Evolutionary conservation across 2,888 invertebrate genomes (phyloP), one percentile per base, ranked within the genome.

Genomic region (Barypeithes pellucidus): DNA sequence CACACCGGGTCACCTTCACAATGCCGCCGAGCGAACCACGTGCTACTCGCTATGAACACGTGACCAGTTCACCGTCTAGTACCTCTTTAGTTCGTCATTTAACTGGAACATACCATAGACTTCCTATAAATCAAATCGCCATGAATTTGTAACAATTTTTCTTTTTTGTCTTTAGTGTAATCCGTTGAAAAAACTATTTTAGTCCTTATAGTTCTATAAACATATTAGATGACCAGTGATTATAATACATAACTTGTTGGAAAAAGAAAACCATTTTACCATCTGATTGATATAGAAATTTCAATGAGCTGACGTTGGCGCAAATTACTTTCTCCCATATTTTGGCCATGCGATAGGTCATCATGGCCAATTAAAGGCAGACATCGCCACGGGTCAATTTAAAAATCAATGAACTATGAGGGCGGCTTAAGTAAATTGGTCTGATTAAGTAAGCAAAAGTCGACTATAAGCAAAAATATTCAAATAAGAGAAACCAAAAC

Each of bases 1-100:
- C 63, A 75, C 60, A 82, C 84, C 83, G 80, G 84, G 84, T 84
- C 83, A 85, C 84, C 85, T 85, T 85, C 84, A 84, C 85, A 85
- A 85, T 85, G 85, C 84, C 84, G 83, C 67, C 75, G 70, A 16
- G 77, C 80, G 39, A 67, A 67, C 79, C 82, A 82, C 82, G 82
- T 81, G 82, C 80, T 81, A 77, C 80, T 78, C 78, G 75, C 76
- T 80, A 77, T 80, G 77, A 80, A 79, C 82, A 83, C 81, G 82
- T 82, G 82, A 70, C 54, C 65, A 20, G 54, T 20, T 33, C 33
- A 80, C 78, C 67, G 72, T 72, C 72, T 72, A 63, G 62, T 60
- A 60, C 60, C 60, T 61, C 61, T 61, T 61, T 61, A 61, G 43
- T 61, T 61, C 62, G 67, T 66, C 59, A 66, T 66, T 52, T 66